These are phyloP conservation scores for Rhabdomys dilectus DNA, from an alignment of 2,113 vertebrate species.

Conservation along the genomic window DNA sequence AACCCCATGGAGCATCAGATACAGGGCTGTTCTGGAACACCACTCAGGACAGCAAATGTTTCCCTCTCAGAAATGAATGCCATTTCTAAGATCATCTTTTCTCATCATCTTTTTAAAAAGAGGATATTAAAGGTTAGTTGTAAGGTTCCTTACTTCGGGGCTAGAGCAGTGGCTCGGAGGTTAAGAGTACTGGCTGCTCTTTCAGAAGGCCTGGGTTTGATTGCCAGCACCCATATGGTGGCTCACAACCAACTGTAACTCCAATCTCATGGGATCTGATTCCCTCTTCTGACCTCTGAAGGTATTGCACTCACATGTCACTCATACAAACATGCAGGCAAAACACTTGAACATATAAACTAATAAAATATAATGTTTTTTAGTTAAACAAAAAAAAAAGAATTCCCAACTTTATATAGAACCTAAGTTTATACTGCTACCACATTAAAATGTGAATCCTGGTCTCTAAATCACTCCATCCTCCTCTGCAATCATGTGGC, in stretches of 20 bases:
- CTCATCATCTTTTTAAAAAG: background rate
- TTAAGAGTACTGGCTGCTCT: background rate
- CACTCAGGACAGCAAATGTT: background rate
- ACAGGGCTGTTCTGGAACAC: background rate
- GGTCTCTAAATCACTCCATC: background rate
- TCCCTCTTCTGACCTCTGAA: background rate
- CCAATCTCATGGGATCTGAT: background rate
- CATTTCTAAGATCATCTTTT: background rate
- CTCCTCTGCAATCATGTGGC: background rate
- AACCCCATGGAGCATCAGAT: background rate
- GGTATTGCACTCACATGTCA: background rate
- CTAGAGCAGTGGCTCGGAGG: background rate
- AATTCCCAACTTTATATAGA: background rate
- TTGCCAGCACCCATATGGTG: background rate
- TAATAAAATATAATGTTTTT: background rate
- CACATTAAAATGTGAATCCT: background rate
- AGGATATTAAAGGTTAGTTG: background rate
- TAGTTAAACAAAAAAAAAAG: background rate
- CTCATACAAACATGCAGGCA: too few relatives aligned
- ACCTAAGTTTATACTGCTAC: background rate
- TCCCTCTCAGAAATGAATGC: background rate
- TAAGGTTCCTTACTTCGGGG: background rate
- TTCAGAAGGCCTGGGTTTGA: background rate
- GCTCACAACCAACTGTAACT: background rate
- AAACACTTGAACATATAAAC: background rate